Evolutionary conservation across 2,797 vertebrate species (phyloP), one percentile per base, ranked within the genome.

Genomic region (Melanotaenia pygmaea): DNA sequence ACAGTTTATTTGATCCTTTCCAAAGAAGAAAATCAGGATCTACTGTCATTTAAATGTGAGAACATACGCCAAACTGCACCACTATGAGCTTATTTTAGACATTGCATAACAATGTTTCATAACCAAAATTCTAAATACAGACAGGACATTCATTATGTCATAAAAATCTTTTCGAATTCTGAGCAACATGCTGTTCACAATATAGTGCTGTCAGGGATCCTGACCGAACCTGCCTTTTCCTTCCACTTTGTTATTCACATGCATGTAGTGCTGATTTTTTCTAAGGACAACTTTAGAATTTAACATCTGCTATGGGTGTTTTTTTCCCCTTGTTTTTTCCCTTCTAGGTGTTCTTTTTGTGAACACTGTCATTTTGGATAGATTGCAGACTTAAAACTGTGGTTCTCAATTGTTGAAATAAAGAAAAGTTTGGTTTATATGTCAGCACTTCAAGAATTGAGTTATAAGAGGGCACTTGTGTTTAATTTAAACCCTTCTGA

Each of bases 51-150:
- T 69, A 53, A 74, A 80, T 66, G 65, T 71, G 60, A 70, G 80
- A 51, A 64, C 69, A 80, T 58, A 20, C 50, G 74, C 60, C 67
- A 74, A 76, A 74, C 70, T 65, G 67, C 62, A 43, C 68, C 45
- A 66, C 53, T 50, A 59, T 67, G 76, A 64, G 81, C 87, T 91
- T 86, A 75, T 91, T 92, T 90, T 89, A 88, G 89, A 86, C 64
- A 79, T 93, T 94, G 81, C 90, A 87, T 93, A 93, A 92, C 77
- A 77, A 79, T 76, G 86, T 94, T 93, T 93, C 87, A 86, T 92
- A 92, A 94, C 72, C 64, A 66, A 58, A 77, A 79, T 59, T 64
- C 72, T 57, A 61, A 76, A 85, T 40, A 77, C 57, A 84, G 76
- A 70, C 67, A 72, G 58, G 72, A 80, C 79, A 73, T 50, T 87